Evolutionary conservation across 2,888 invertebrate genomes (phyloP).

Genomic region (Micoletzkya japonica): DNA sequence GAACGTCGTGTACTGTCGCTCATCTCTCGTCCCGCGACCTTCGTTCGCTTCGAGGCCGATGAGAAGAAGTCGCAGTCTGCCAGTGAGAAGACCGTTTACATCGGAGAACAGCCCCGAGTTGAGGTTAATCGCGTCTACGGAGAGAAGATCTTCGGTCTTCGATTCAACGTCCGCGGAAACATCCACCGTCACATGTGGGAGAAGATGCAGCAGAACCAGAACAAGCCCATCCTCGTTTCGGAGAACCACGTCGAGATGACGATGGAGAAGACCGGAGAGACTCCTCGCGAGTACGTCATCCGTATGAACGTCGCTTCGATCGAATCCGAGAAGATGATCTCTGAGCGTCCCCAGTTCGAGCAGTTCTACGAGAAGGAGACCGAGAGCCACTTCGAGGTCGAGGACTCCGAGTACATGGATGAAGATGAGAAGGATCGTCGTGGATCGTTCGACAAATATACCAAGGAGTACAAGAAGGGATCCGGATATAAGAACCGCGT

Average conservation of each 20-base stretch:
- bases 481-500: slow-evolving; percentile 28
- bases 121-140: slow-evolving; percentile 34
- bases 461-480: slow-evolving; percentile 18
- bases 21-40: slow-evolving; percentile 43
- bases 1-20: slow-evolving; percentile 29
- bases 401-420: slow-evolving; percentile 14
- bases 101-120: neutral
- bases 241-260: slow-evolving; percentile 50
- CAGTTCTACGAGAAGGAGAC: slow-evolving; percentile 36
- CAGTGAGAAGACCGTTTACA: slow-evolving; percentile 33
- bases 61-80: slow-evolving; percentile 12
- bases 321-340: slow-evolving; percentile 29
- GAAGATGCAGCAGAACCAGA: slow-evolving; percentile 26
- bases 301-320: slow-evolving; percentile 28
- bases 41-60: slow-evolving; percentile 28
- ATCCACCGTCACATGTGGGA: slow-evolving; percentile 35
- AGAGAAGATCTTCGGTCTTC: slow-evolving; percentile 36
- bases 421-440: slow-evolving; percentile 29
- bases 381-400: slow-evolving; percentile 26
- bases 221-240: slow-evolving; percentile 29
- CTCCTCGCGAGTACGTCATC: slow-evolving; percentile 33
- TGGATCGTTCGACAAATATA: slow-evolving; percentile 19
- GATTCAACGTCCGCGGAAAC: slow-evolving; percentile 40
- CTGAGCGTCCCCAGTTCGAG: slow-evolving; percentile 30
- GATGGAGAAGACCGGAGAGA: slow-evolving; percentile 32